Conservation (phyloP, 2,797 vertebrate species). For the Lacerta agilis region DNA sequence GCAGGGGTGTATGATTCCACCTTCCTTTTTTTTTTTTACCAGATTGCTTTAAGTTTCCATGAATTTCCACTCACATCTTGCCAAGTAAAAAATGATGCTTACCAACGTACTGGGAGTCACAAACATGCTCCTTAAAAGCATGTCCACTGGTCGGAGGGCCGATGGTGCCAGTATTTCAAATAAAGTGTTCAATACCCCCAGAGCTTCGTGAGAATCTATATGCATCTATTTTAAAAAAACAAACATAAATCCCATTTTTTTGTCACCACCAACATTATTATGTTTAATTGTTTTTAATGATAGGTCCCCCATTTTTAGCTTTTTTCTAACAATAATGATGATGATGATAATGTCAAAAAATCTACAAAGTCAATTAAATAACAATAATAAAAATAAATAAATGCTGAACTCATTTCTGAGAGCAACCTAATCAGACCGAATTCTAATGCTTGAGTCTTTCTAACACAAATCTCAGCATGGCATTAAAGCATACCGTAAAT, state of each 20-base stretch:
- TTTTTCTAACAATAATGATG: neutral
- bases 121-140: conserved; percentile 98
- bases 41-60: neutral
- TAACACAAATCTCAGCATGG: neutral
- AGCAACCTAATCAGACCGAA: neutral
- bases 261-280: neutral
- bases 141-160: conserved; percentile 95
- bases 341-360: neutral
- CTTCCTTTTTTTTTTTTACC: neutral
- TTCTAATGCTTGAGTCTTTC: neutral
- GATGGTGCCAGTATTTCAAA: conserved; percentile 97
- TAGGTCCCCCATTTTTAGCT: no score
- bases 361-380: neutral
- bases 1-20: no score
- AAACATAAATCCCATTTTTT: neutral
- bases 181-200: conserved; percentile 94
- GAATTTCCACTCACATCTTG: neutral
- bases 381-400: neutral
- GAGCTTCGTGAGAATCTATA: conserved; percentile 94
- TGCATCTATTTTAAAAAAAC: conserved; percentile 86
- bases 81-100: conserved; percentile 65
- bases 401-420: neutral
- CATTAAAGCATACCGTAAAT: neutral
- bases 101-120: conserved; percentile 92
- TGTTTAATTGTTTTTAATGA: no score